Conservation (phyloP, 2,113 vertebrate species). For the Elanoides forficatus region DNA sequence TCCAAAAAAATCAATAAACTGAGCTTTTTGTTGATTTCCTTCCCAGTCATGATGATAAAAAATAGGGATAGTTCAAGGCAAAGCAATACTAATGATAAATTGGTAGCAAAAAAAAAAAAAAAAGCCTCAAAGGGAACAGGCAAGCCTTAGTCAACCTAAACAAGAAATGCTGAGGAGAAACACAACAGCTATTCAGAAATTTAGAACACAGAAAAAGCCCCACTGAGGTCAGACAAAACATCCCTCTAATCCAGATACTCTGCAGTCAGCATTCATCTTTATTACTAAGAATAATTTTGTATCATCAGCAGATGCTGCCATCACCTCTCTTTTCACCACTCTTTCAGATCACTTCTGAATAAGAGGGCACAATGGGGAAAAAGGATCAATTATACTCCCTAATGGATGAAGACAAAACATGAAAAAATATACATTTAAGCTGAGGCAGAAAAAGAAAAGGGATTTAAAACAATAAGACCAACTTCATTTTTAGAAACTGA, state of each 20-base stretch:
- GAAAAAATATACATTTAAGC: not conserved
- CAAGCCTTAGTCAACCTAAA: not conserved
- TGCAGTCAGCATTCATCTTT: constrained; percentile 18
- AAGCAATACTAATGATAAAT: not conserved
- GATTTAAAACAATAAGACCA: not conserved
- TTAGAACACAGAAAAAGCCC: not conserved
- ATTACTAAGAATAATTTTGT: not conserved
- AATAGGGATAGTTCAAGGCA: not conserved
- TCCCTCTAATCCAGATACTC: not conserved
- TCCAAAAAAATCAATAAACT: not conserved
- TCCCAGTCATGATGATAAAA: not conserved
- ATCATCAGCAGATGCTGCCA: constrained; percentile 13
- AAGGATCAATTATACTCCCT: not conserved
- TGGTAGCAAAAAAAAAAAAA: not conserved
- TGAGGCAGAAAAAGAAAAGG: not conserved
- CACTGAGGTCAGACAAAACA: not conserved
- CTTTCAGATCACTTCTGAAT: constrained; percentile 13
- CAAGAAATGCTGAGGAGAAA: constrained; percentile 4
- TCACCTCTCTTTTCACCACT: not conserved
- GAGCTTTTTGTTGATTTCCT: not conserved
- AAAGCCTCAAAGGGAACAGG: not conserved
- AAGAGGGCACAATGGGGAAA: not conserved
- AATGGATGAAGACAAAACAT: not conserved
- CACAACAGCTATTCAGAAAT: not conserved
- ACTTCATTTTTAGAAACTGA: not conserved